phyloP scores from a whole-genome alignment of 2,113 vertebrate genomes.

The Melanerpes formicivorus region DNA sequence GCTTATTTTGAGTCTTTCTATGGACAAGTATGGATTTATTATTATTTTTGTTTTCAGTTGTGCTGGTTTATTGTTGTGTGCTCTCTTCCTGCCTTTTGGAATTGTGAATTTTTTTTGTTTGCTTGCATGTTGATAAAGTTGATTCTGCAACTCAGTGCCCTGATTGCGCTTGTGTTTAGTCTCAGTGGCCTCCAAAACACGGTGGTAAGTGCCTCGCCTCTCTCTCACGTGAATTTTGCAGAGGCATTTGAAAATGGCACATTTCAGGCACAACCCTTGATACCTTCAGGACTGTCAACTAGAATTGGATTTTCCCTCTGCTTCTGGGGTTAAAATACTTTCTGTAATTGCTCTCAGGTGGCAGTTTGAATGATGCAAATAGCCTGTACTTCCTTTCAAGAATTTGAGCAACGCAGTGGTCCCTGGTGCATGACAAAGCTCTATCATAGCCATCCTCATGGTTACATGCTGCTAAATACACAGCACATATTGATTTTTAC shows the following conservation, averaged over 20 bases:
- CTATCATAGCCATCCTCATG: not conserved
- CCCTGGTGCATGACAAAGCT: constrained; percentile 52
- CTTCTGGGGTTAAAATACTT: constrained; percentile 50
- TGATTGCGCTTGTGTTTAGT: not conserved
- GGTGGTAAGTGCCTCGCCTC: not conserved
- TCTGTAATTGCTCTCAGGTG: constrained; percentile 55
- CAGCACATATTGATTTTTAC: constrained; percentile 52
- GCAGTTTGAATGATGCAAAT: constrained; percentile 28
- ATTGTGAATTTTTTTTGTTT: not conserved
- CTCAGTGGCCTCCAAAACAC: not conserved
- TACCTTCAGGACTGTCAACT: not conserved
- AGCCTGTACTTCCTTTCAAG: constrained; percentile 33
- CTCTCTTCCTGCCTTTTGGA: not conserved
- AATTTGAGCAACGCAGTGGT: constrained; percentile 43
- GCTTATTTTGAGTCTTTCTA: not conserved
- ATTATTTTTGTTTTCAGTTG: not conserved
- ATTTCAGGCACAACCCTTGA: not conserved
- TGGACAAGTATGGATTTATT: not conserved
- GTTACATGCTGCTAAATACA: constrained; percentile 52
- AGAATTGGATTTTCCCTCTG: constrained; percentile 16
- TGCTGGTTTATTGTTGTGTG: not conserved
- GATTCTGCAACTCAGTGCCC: not conserved
- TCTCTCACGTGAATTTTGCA: not conserved
- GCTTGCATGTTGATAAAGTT: not conserved
- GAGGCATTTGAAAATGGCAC: not conserved